Evolutionary conservation across 2,797 vertebrate species (phyloP).

Genomic region (Monodelphis domestica): DNA sequence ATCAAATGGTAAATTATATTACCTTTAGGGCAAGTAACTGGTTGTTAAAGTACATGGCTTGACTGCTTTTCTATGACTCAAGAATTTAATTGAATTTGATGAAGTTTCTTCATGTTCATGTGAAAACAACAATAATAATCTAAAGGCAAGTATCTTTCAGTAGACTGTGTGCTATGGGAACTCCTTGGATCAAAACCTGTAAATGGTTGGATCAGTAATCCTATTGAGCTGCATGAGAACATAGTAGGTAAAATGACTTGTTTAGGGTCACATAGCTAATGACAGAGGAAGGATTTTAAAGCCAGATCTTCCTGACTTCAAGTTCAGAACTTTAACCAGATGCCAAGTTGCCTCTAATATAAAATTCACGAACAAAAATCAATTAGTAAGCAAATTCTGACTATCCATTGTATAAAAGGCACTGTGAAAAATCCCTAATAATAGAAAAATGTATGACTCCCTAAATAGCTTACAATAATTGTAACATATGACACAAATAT

Average conservation of each 20-base stretch:
- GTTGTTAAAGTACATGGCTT: not conserved
- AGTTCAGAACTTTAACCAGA: not conserved
- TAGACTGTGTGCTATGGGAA: not conserved
- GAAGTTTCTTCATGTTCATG: not conserved
- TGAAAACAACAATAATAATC: not conserved
- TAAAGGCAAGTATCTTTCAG: not conserved
- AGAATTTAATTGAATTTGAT: not conserved
- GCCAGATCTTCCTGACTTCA: not conserved
- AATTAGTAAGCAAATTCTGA: not conserved
- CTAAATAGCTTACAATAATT: not conserved
- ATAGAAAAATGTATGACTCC: not conserved
- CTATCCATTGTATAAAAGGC: not conserved
- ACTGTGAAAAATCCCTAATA: not conserved
- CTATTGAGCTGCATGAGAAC: not conserved
- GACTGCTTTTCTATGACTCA: not conserved
- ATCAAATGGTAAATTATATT: not conserved
- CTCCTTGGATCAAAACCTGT: not conserved
- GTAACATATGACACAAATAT: not conserved
- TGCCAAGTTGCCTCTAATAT: not conserved
- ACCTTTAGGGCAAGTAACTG: not conserved
- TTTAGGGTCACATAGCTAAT: not conserved
- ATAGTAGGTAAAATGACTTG: not conserved
- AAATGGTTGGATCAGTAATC: not conserved
- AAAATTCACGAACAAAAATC: not conserved
- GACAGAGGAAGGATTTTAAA: not conserved